phyloP scores from a whole-genome alignment of 2,113 vertebrate species.

The Corapipo altera region DNA sequence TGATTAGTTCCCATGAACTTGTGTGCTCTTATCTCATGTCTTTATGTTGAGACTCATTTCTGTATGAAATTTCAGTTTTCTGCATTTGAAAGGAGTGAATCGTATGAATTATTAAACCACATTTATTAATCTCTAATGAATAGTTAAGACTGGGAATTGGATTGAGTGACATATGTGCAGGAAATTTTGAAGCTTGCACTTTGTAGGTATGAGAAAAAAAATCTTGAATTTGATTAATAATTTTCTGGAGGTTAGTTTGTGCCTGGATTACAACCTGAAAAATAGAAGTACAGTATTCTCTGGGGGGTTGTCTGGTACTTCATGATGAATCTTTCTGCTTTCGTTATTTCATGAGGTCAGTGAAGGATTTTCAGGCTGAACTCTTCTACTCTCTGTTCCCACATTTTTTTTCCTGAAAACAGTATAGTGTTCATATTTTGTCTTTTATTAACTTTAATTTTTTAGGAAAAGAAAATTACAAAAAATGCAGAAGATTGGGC shows the following conservation, averaged over 20 bases:
- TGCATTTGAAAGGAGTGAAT: neutral
- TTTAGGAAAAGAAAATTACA: neutral
- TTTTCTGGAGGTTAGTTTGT: neutral
- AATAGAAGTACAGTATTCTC: neutral
- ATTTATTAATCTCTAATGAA: neutral
- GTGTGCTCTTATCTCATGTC: neutral
- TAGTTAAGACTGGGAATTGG: neutral
- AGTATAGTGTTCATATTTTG: neutral
- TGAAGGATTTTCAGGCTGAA: neutral
- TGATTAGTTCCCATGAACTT: neutral
- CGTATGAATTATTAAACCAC: slow-evolving; percentile 25
- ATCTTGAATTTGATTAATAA: neutral
- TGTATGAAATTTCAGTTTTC: neutral
- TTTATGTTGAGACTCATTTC: neutral
- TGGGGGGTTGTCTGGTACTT: neutral
- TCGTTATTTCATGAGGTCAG: neutral
- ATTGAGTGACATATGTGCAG: neutral
- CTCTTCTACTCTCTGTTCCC: neutral
- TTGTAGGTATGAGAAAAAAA: neutral
- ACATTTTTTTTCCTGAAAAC: neutral
- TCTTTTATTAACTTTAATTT: neutral
- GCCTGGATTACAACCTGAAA: neutral
- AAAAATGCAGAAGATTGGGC: neutral
- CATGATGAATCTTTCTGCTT: neutral
- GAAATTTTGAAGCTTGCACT: neutral